These are phyloP conservation scores for Bettongia penicillata DNA, from an alignment of 2,113 vertebrate genomes.

Conservation along the genomic window DNA sequence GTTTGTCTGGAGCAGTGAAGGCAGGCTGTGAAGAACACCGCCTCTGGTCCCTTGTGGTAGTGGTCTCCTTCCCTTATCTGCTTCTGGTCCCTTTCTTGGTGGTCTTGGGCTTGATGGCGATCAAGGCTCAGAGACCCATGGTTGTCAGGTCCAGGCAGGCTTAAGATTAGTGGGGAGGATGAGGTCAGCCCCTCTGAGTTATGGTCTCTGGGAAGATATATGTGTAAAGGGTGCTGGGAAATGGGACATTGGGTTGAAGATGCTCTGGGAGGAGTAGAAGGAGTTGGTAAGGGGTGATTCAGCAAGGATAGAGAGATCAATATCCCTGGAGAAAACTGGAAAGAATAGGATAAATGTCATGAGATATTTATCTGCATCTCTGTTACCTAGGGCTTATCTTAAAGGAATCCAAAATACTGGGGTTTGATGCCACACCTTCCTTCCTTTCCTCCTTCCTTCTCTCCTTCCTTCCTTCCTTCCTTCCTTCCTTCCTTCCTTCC, in stretches of 20 bases:
- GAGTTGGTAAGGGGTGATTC: background rate
- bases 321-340: background rate
- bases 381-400: background rate
- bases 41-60: background rate
- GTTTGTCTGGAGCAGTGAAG: constrained; percentile 13
- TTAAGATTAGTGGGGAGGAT: background rate
- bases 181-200: background rate
- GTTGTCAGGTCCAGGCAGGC: background rate
- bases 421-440: background rate
- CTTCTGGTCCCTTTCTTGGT: accelerated
- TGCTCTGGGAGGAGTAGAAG: background rate
- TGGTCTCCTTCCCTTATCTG: background rate
- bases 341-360: background rate
- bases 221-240: background rate
- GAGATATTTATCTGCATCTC: background rate
- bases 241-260: background rate
- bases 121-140: background rate
- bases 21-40: background rate
- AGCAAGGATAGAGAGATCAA: background rate
- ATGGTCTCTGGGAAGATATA: background rate
- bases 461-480: no score
- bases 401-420: background rate
- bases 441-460: no score
- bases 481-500: no score
- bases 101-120: background rate